Conservation (phyloP, 2,797 vertebrate genomes). For the Chelmon rostratus region DNA sequence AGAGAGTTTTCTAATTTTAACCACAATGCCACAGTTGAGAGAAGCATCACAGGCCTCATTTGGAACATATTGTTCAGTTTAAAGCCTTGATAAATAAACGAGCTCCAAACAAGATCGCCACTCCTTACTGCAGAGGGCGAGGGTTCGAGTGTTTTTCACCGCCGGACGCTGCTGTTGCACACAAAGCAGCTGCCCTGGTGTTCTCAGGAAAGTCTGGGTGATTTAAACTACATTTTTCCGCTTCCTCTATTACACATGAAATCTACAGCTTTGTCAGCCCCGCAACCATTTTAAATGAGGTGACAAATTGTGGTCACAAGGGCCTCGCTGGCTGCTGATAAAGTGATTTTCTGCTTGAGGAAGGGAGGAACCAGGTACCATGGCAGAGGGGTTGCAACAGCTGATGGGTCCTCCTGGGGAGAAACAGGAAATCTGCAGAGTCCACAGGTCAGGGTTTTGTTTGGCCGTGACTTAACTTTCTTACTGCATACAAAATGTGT, state of each 20-base stretch:
- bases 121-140: constrained; percentile 39
- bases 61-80: constrained; percentile 82
- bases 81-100: constrained; percentile 80
- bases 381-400: constrained; percentile 65
- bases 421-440: constrained; percentile 50
- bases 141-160: constrained; percentile 36
- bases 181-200: constrained; percentile 23
- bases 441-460: constrained; percentile 52
- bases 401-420: constrained; percentile 67
- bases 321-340: constrained; percentile 64
- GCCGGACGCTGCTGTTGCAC: constrained; percentile 32
- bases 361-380: constrained; percentile 47
- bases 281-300: constrained; percentile 60
- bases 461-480: constrained; percentile 38
- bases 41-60: constrained; percentile 78
- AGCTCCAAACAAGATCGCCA: constrained; percentile 46
- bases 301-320: constrained; percentile 68
- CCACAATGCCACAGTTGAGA: constrained; percentile 68
- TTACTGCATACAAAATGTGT: constrained; percentile 14
- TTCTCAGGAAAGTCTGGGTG: constrained; percentile 28
- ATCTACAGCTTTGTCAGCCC: constrained; percentile 57
- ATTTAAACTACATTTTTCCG: constrained; percentile 32
- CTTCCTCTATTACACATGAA: constrained; percentile 37
- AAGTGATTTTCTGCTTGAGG: constrained; percentile 63
- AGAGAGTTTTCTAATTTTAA: constrained; percentile 66